Evolutionary conservation across 2,113 vertebrate genomes (phyloP).

Genomic region (Zosterops borbonicus): DNA sequence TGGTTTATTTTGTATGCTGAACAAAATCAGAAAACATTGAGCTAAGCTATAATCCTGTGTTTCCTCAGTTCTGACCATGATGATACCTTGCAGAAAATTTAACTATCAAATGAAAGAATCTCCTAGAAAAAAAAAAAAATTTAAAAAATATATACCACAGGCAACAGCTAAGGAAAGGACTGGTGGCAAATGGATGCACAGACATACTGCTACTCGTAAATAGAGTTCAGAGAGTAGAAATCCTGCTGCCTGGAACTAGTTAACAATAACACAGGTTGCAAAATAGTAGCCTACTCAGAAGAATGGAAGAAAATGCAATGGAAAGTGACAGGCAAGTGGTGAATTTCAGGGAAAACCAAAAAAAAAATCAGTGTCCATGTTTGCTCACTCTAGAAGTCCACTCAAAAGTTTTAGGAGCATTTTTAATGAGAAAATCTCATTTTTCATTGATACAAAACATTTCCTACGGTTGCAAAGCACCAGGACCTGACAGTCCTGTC

Average conservation of each 20-base stretch:
- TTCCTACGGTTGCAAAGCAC: neutral
- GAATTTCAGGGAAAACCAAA: neutral
- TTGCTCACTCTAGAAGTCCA: fast-evolving
- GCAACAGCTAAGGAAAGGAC: neutral
- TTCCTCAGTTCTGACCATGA: neutral
- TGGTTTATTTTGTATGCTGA: neutral
- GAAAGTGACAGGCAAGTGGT: neutral
- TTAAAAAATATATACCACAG: neutral
- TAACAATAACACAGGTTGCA: neutral
- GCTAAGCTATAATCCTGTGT: neutral
- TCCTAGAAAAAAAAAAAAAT: neutral
- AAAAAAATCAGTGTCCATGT: neutral
- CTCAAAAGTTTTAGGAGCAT: neutral
- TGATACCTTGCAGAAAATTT: neutral
- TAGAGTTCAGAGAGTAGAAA: neutral
- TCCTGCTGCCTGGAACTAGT: neutral
- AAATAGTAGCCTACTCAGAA: neutral
- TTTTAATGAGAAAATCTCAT: neutral
- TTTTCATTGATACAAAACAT: neutral
- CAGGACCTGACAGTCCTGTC: neutral
- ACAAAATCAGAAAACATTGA: neutral
- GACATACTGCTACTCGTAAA: neutral
- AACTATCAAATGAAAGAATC: neutral
- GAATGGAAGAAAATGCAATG: neutral
- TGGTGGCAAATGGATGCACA: neutral